These are phyloP conservation scores for Hemiscyllium ocellatum DNA, from an alignment of 2,113 vertebrate species.

Conservation along the genomic window DNA sequence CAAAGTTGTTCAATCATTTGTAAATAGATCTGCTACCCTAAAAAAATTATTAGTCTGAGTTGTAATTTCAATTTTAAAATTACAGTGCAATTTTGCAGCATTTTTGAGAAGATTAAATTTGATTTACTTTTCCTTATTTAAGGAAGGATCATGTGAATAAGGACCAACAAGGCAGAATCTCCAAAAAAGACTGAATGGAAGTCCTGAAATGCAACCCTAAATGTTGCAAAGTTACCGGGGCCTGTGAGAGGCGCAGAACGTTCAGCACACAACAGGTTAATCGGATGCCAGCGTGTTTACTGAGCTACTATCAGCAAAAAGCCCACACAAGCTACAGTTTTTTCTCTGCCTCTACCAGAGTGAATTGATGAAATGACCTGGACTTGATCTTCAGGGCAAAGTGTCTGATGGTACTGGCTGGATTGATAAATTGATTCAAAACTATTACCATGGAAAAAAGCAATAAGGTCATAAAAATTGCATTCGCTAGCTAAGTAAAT, in stretches of 20 bases:
- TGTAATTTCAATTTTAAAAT: constrained; percentile 3
- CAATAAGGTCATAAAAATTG: constrained; percentile 99
- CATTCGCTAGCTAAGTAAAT: constrained; percentile 98
- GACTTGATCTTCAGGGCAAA: constrained; percentile 99
- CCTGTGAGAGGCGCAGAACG: background rate
- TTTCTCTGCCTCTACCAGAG: constrained; percentile 75
- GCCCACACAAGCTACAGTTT: constrained; percentile 56
- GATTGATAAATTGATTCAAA: constrained; percentile 99
- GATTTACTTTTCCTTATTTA: background rate
- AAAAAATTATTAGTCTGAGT: background rate
- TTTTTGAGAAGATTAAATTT: background rate
- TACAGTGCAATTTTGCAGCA: background rate
- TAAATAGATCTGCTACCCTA: background rate
- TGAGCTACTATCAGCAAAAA: constrained; percentile 80
- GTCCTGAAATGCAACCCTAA: background rate
- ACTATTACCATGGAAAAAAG: constrained; percentile 99
- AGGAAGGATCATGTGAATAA: background rate
- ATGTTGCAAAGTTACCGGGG: background rate
- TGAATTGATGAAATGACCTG: constrained; percentile 99
- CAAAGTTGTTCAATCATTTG: background rate
- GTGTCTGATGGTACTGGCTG: constrained; percentile 85
- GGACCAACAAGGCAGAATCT: background rate
- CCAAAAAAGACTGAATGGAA: background rate
- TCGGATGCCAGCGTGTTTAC: constrained; percentile 75
- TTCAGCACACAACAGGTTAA: constrained; percentile 76